phyloP scores from a whole-genome alignment of 92 coral and sea anemone genomes.

The Epizoanthus ramosus region DNA sequence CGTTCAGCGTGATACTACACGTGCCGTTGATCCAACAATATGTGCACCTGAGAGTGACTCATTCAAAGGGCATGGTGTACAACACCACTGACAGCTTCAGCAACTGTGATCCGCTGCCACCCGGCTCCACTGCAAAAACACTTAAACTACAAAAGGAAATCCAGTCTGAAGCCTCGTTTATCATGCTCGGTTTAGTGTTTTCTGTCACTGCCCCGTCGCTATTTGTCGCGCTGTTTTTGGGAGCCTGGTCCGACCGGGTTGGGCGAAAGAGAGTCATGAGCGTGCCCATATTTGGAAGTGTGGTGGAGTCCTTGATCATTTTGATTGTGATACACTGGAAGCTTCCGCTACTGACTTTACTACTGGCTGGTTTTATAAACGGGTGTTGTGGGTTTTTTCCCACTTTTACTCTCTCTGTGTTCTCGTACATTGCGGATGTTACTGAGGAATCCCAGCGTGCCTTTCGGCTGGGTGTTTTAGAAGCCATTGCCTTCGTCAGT shows the following conservation, averaged over 20 bases:
- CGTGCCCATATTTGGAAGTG: slow-evolving; percentile 95
- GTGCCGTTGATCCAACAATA: slow-evolving; percentile 97
- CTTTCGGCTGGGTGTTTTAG: slow-evolving; percentile 90
- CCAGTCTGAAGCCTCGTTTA: slow-evolving; percentile 89
- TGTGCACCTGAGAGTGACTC: slow-evolving; percentile 77
- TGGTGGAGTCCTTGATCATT: slow-evolving; percentile 81
- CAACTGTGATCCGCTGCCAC: slow-evolving; percentile 76
- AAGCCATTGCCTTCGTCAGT: slow-evolving; percentile 91
- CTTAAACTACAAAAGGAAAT: slow-evolving; percentile 76
- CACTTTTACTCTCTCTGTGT: slow-evolving; percentile 87
- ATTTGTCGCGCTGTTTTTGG: slow-evolving; percentile 86
- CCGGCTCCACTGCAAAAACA: slow-evolving; percentile 49
- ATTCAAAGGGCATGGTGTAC: slow-evolving; percentile 80
- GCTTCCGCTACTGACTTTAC: slow-evolving; percentile 75
- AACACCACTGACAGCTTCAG: slow-evolving; percentile 81
- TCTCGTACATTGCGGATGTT: slow-evolving; percentile 94
- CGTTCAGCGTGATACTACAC: slow-evolving; percentile 92
- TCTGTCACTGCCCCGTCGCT: slow-evolving; percentile 95
- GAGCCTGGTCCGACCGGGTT: slow-evolving; percentile 98
- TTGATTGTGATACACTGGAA: slow-evolving; percentile 73
- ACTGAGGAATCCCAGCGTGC: slow-evolving; percentile 96
- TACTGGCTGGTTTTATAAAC: slow-evolving; percentile 85
- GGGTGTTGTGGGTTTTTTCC: slow-evolving; percentile 96
- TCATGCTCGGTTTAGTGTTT: slow-evolving; percentile 84
- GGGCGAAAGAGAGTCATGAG: slow-evolving; percentile 94